phyloP scores from a whole-genome alignment of 2,113 vertebrate genomes.

The Anser cygnoides region DNA sequence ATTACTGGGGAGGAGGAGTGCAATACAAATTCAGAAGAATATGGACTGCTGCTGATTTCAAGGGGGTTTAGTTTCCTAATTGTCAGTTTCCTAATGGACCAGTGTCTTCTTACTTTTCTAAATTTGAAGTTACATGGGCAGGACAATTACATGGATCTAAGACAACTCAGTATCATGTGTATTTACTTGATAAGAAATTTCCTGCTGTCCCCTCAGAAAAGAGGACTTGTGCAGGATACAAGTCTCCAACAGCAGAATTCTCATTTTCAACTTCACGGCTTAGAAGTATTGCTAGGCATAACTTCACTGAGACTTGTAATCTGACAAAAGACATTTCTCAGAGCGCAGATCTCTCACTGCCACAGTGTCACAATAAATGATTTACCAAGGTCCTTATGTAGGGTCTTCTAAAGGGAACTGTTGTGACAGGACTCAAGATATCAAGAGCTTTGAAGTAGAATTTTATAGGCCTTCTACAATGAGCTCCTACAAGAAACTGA shows the following conservation, averaged over 20 bases:
- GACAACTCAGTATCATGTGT: background rate
- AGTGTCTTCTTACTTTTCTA: background rate
- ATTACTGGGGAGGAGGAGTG: fast-evolving
- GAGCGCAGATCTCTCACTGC: background rate
- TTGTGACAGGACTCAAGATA: background rate
- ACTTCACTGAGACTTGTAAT: background rate
- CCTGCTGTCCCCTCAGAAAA: background rate
- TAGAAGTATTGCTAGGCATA: background rate
- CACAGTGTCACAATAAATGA: fast-evolving
- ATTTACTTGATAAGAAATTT: background rate
- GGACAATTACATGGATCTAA: background rate
- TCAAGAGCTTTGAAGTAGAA: background rate
- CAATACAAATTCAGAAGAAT: fast-evolving
- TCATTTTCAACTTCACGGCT: background rate
- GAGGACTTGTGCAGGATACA: fast-evolving
- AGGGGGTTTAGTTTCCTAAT: background rate
- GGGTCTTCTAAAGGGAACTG: background rate
- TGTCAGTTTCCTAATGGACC: background rate
- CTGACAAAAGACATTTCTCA: background rate
- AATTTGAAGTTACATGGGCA: background rate
- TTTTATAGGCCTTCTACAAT: background rate
- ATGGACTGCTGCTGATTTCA: background rate
- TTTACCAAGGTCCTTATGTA: background rate
- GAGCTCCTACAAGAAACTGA: background rate
- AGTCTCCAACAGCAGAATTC: background rate